phyloP scores from a whole-genome alignment of 2,797 vertebrate species.

The Sebastes kiyomatsui region DNA sequence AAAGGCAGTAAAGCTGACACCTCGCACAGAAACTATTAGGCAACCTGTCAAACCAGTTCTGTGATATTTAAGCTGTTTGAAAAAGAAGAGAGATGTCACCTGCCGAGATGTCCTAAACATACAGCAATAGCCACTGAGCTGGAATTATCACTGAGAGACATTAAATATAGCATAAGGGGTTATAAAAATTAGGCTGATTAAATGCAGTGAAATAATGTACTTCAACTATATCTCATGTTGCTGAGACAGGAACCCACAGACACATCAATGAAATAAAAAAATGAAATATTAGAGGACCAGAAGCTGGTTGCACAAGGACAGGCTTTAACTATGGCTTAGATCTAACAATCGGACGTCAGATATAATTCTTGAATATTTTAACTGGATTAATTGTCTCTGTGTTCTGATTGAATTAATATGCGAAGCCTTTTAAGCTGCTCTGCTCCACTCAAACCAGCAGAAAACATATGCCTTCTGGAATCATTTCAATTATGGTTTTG shows the following conservation, averaged over 20 bases:
- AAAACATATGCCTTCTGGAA: conserved; percentile 1
- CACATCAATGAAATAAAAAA: background rate
- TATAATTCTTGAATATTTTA: conserved; percentile 1
- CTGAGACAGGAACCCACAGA: background rate
- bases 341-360: conserved; percentile 1
- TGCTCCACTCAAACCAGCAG: background rate
- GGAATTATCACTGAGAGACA: conserved; percentile 5
- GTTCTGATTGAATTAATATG: background rate
- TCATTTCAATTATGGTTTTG: background rate
- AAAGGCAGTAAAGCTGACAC: conserved; percentile 28
- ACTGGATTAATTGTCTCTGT: conserved; percentile 5
- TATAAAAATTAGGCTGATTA: background rate
- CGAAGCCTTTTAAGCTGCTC: background rate
- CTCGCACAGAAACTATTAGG: background rate
- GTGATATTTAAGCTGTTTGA: conserved; percentile 3
- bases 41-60: conserved; percentile 8
- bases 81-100: conserved; percentile 28
- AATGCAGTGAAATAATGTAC: background rate
- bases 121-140: background rate
- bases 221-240: background rate
- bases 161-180: background rate
- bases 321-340: background rate
- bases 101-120: background rate
- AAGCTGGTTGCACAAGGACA: background rate
- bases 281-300: background rate